Conservation (phyloP, 2,113 vertebrate species). For the Megaceryle maxima region DNA sequence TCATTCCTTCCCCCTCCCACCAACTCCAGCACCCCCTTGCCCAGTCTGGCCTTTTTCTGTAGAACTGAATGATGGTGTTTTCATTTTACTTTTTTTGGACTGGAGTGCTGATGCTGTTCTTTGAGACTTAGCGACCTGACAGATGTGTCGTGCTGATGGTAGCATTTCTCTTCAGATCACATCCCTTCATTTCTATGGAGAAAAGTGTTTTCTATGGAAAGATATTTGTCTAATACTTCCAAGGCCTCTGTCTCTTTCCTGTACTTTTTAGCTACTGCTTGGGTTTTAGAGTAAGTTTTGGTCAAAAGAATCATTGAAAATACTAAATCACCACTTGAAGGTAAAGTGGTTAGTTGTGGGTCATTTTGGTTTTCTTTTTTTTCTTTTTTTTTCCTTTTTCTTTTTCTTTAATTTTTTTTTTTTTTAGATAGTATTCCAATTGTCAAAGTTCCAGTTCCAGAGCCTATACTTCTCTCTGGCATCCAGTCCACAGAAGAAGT, state of each 20-base stretch:
- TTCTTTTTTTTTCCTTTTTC: too few relatives aligned
- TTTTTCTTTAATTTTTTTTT: neutral
- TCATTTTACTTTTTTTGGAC: neutral
- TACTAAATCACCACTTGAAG: neutral
- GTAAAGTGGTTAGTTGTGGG: neutral
- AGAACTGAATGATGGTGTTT: neutral
- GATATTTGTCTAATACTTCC: neutral
- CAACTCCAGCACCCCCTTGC: neutral
- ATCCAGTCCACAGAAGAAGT: neutral
- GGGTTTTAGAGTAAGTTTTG: neutral
- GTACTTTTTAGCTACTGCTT: neutral
- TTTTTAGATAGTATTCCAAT: neutral
- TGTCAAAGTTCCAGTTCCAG: neutral
- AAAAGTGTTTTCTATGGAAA: neutral
- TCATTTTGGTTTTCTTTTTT: neutral
- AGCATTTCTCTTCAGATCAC: neutral
- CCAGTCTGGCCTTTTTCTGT: neutral
- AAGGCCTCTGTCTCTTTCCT: neutral
- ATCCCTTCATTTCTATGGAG: neutral
- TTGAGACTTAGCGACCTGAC: neutral
- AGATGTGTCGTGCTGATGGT: neutral
- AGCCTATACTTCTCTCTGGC: neutral
- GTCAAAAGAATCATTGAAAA: neutral
- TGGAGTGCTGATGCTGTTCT: neutral
- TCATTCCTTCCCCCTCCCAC: neutral